phyloP scores from a whole-genome alignment of 2,113 vertebrate species.

The Apodemus sylvaticus region DNA sequence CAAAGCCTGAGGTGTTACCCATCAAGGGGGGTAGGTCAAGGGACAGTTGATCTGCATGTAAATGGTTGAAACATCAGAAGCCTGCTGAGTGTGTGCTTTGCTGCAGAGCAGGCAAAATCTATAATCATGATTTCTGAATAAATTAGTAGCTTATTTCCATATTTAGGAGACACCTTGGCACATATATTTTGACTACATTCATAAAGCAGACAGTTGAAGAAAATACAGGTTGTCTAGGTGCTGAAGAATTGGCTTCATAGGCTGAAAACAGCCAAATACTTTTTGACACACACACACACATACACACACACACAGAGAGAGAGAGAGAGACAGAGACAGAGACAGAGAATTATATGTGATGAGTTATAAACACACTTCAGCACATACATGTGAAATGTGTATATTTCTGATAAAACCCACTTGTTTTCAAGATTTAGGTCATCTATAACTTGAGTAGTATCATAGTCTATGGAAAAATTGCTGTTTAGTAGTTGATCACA shows the following conservation, averaged over 20 bases:
- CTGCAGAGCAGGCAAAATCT: background rate
- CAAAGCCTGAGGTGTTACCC: background rate
- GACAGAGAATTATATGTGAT: background rate
- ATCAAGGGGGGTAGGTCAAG: background rate
- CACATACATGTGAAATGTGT: background rate
- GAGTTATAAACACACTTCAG: background rate
- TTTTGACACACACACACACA: too few species aligned
- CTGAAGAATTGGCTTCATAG: background rate
- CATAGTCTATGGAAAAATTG: background rate
- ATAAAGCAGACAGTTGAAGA: background rate
- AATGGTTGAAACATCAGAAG: background rate
- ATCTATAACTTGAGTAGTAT: background rate
- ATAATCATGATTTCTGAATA: conserved; percentile 11
- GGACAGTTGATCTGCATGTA: background rate
- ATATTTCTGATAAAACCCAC: background rate
- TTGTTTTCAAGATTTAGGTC: background rate
- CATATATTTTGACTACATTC: background rate
- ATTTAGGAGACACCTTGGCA: background rate
- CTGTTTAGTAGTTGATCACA: background rate
- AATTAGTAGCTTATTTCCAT: conserved; percentile 38
- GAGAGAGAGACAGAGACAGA: background rate
- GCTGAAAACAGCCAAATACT: background rate
- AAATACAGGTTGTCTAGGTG: background rate
- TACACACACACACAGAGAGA: too few species aligned
- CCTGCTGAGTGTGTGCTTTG: background rate